Conservation (phyloP, 2,888 invertebrate species). For the Tipula unca region DNA sequence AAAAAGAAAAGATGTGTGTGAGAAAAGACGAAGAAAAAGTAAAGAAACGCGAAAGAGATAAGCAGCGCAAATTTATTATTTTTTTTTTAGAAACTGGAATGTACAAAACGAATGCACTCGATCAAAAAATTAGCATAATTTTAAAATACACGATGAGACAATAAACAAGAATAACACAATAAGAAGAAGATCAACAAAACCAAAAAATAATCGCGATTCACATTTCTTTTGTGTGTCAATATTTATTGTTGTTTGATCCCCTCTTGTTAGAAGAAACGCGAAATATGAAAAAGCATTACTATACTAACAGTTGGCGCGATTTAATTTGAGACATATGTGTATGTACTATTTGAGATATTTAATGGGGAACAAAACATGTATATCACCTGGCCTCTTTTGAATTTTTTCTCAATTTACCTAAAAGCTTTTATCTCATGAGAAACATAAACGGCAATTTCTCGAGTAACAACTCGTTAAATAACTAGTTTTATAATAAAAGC, state of each 20-base stretch:
- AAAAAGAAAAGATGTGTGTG: background rate
- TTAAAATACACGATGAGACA: background rate
- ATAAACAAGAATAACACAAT: background rate
- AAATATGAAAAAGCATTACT: background rate
- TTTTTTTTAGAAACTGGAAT: background rate
- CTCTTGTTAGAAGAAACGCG: background rate
- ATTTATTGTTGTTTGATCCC: background rate
- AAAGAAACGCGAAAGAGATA: background rate
- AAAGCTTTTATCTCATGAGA: too few species aligned
- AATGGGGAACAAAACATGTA: background rate
- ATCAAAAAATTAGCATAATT: slow-evolving; percentile 14
- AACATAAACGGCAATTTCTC: too few species aligned
- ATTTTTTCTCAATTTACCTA: too few species aligned
- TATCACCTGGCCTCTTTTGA: too few species aligned
- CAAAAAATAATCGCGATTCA: background rate
- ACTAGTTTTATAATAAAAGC: too few species aligned
- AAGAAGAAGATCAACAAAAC: background rate
- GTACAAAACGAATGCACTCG: background rate
- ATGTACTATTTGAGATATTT: too few species aligned
- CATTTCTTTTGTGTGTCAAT: slow-evolving; percentile 14
- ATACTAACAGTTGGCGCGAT: background rate
- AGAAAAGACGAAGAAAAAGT: background rate
- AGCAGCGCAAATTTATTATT: background rate
- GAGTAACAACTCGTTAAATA: too few species aligned
- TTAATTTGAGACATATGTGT: background rate